These are phyloP conservation scores for Neelides sp. DNA, from an alignment of 1,140 invertebrate species.

Conservation along the genomic window DNA sequence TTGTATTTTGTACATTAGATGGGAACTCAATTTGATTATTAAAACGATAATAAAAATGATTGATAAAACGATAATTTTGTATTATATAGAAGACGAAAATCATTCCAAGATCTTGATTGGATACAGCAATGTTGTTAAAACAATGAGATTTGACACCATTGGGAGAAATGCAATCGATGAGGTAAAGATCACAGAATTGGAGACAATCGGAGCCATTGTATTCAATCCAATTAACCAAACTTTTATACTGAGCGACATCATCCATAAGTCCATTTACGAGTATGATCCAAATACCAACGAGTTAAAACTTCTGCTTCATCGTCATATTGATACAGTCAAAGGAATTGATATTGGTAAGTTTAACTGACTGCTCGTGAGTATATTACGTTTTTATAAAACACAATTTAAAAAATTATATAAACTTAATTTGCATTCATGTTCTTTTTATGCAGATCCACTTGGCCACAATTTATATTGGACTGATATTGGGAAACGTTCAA, in stretches of 20 bases:
- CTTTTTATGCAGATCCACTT: slow-evolving; percentile 19
- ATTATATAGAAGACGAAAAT: slow-evolving; percentile 26
- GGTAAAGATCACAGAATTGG: not conserved
- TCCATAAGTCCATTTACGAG: slow-evolving; percentile 31
- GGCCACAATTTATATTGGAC: slow-evolving; percentile 53
- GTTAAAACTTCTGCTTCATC: slow-evolving; percentile 35
- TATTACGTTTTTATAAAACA: too few species aligned
- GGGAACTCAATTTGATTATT: too few species aligned
- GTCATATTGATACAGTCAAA: slow-evolving; percentile 42
- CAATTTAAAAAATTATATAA: not conserved
- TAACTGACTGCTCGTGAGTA: slow-evolving; percentile 9
- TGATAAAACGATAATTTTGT: too few species aligned
- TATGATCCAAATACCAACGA: slow-evolving; percentile 20
- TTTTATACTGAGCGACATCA: slow-evolving; percentile 32
- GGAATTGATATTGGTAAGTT: slow-evolving; percentile 49
- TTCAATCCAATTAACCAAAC: slow-evolving; percentile 26
- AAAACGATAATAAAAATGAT: not conserved
- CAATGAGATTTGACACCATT: slow-evolving; percentile 34
- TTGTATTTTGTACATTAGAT: too few species aligned
- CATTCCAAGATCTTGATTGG: slow-evolving; percentile 33
- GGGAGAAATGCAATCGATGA: slow-evolving; percentile 30
- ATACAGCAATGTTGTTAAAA: slow-evolving; percentile 37
- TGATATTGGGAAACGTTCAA: slow-evolving; percentile 53
- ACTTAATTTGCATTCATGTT: not conserved
- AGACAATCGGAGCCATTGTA: slow-evolving; percentile 12